Evolutionary conservation across 2,888 invertebrate genomes (phyloP).

Genomic region (Drosophila subsilvestris): DNA sequence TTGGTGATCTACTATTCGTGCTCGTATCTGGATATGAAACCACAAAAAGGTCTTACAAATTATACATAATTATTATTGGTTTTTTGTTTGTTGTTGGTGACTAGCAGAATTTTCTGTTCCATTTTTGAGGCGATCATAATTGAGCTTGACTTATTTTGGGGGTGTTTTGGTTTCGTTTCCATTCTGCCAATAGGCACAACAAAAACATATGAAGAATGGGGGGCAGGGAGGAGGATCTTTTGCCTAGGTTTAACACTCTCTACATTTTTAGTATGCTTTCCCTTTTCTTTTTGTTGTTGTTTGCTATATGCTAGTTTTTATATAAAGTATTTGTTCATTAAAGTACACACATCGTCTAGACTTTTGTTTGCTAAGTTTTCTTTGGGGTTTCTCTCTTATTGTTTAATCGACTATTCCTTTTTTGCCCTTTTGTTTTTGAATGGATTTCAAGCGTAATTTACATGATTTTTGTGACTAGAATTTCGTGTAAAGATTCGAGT

Average conservation of each 20-base stretch:
- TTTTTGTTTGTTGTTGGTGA: slow-evolving; percentile 46
- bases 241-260: slow-evolving; percentile 35
- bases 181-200: slow-evolving; percentile 40
- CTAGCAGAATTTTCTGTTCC: slow-evolving; percentile 46
- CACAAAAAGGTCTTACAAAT: slow-evolving; percentile 32
- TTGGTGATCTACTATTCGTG: slow-evolving; percentile 34
- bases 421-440: neutral
- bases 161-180: slow-evolving; percentile 1
- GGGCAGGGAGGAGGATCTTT: slow-evolving; percentile 23
- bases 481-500: slow-evolving; percentile 39
- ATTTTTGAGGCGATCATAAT: slow-evolving; percentile 38
- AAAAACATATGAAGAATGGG: slow-evolving; percentile 8
- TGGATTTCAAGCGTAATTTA: slow-evolving; percentile 19
- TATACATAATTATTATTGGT: slow-evolving; percentile 10
- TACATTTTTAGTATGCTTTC: slow-evolving; percentile 33
- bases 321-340: slow-evolving; percentile 71
- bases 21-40: slow-evolving; percentile 33
- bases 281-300: slow-evolving; percentile 50
- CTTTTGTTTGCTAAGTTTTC: slow-evolving; percentile 20
- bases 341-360: slow-evolving; percentile 70
- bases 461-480: slow-evolving; percentile 31
- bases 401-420: slow-evolving; percentile 15
- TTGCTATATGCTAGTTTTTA: slow-evolving; percentile 60
- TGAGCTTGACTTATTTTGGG: slow-evolving; percentile 38
- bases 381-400: slow-evolving; percentile 2